These are phyloP conservation scores for Colostygia pectinataria DNA, from an alignment of 2,888 invertebrate species.

Conservation along the genomic window DNA sequence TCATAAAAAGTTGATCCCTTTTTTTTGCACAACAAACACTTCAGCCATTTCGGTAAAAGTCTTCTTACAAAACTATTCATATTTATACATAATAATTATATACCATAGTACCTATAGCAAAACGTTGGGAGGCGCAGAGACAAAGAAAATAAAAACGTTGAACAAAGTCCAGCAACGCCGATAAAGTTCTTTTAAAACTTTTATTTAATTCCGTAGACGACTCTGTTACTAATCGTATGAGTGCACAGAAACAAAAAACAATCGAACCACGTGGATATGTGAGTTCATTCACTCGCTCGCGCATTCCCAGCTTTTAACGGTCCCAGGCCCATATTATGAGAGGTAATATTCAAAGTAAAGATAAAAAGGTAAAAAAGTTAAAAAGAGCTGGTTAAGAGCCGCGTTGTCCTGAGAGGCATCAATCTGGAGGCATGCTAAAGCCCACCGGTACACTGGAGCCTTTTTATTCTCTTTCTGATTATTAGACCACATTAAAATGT, in stretches of 20 bases:
- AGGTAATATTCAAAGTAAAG: slow-evolving; percentile 73
- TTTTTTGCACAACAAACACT: too few species aligned
- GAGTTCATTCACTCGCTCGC: slow-evolving; percentile 66
- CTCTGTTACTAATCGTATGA: slow-evolving; percentile 12
- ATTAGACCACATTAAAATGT: slow-evolving; percentile 81
- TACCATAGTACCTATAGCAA: too few species aligned
- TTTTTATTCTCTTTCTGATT: slow-evolving; percentile 74
- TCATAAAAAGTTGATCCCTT: too few species aligned
- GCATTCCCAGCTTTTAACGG: slow-evolving; percentile 64
- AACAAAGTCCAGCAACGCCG: too few species aligned
- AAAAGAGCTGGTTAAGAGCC: slow-evolving; percentile 60
- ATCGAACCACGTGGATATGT: slow-evolving; percentile 51
- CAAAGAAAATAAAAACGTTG: too few species aligned
- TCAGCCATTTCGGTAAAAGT: too few species aligned
- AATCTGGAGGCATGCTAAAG: slow-evolving; percentile 76
- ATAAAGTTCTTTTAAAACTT: too few species aligned
- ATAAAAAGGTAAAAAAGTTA: slow-evolving; percentile 67
- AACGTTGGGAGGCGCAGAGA: too few species aligned
- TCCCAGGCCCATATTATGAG: slow-evolving; percentile 67
- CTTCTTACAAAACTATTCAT: too few species aligned
- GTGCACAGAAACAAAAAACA: slow-evolving; percentile 29
- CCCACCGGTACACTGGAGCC: slow-evolving; percentile 68
- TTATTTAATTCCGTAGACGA: not conserved
- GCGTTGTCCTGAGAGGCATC: slow-evolving; percentile 59
- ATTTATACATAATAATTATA: too few species aligned